phyloP scores from a whole-genome alignment of 1,140 invertebrate species.

The Drosophila chauvacae region DNA sequence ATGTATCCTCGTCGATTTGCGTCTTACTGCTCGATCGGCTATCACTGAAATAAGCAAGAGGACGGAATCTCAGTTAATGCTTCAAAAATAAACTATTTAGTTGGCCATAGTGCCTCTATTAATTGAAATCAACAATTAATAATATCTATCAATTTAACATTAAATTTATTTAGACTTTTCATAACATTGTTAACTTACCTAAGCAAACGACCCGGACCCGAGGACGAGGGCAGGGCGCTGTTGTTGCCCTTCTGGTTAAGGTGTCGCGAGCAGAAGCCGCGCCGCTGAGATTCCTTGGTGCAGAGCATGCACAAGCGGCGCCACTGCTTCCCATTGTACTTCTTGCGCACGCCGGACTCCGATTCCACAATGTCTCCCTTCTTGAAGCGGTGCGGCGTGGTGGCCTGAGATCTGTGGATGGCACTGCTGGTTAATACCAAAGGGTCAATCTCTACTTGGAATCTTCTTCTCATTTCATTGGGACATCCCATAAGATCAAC shows the following conservation, averaged over 20 bases:
- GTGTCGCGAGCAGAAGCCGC: conserved; percentile 98
- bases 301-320: conserved; percentile 95
- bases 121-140: not conserved
- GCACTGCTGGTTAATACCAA: conserved; percentile 30
- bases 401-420: conserved; percentile 91
- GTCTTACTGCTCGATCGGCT: conserved; percentile 85
- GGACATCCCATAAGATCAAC: not conserved
- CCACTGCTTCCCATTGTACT: conserved; percentile 99
- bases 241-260: conserved; percentile 88
- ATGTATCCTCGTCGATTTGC: conserved; percentile 95
- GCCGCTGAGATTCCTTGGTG: conserved; percentile 98
- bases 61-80: not conserved
- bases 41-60: conserved; percentile 61
- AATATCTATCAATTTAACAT: no score
- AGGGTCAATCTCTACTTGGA: not conserved
- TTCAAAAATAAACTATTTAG: not conserved
- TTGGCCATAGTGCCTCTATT: no score
- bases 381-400: conserved; percentile 98
- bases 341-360: conserved; percentile 98
- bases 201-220: conserved; percentile 76
- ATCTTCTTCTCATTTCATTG: no score
- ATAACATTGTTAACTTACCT: conserved; percentile 49
- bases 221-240: conserved; percentile 73
- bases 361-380: conserved; percentile 99
- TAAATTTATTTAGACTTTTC: no score